phyloP scores from a whole-genome alignment of 1,140 invertebrate genomes.

The Macrostomum lignano region DNA sequence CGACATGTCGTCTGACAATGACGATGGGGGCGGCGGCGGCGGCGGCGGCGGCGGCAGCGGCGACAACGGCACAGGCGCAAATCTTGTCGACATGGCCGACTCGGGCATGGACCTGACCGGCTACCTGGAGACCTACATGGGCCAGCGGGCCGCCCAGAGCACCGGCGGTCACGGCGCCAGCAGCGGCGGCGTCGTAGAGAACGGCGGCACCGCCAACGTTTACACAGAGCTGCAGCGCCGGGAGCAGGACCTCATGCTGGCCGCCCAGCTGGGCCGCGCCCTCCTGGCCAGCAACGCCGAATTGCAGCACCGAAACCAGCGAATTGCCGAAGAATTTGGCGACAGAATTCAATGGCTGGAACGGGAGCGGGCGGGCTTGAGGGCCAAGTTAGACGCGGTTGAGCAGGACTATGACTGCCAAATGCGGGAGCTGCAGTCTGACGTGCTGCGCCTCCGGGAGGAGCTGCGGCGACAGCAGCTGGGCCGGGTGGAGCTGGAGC shows the following conservation, averaged over 20 bases:
- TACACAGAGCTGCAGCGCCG: constrained; percentile 57
- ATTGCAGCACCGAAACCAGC: constrained; percentile 45
- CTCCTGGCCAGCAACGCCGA: constrained; percentile 73
- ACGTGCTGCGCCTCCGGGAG: constrained; percentile 41
- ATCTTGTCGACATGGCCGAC: no score
- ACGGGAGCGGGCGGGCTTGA: constrained; percentile 59
- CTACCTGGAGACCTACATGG: no score
- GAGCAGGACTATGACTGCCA: constrained; percentile 63
- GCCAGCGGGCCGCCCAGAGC: no score
- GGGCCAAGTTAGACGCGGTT: constrained; percentile 47
- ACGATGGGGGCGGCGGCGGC: no score
- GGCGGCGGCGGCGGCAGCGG: no score
- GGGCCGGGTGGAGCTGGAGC: constrained; percentile 40
- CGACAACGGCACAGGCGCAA: no score
- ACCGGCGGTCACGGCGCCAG: no score
- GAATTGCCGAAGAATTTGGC: constrained; percentile 55
- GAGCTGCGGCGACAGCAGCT: constrained; percentile 35
- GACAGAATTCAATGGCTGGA: constrained; percentile 54
- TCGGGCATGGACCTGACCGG: no score
- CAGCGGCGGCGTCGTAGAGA: no score
- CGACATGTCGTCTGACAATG: no score
- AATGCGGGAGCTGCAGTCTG: constrained; percentile 52
- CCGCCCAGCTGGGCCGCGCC: constrained; percentile 73
- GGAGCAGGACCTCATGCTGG: constrained; percentile 60
- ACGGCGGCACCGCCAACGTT: no score